Conservation (phyloP, 2,888 invertebrate genomes). For the Linnaemya vulpina region DNA sequence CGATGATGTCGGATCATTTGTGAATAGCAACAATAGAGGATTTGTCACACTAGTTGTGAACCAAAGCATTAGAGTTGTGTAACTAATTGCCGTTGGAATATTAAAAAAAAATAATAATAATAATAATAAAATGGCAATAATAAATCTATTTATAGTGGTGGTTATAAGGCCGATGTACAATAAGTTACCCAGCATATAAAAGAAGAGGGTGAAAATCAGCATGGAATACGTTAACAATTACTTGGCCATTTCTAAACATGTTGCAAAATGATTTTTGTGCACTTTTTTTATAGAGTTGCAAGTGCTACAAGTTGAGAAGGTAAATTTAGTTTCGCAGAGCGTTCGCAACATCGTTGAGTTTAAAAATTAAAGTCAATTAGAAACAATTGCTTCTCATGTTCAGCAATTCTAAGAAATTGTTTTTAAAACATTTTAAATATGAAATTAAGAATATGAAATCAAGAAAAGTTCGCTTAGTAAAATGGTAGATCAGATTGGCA, state of each 20-base stretch:
- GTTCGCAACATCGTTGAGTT: conserved; percentile 10
- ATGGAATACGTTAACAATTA: conserved; percentile 75
- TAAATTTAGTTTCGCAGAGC: background rate
- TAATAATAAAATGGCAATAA: conserved; percentile 15
- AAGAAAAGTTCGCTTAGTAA: no score
- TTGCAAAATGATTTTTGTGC: conserved; percentile 73
- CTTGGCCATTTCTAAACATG: conserved; percentile 79
- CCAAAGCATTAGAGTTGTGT: conserved; percentile 46
- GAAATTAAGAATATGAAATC: no score
- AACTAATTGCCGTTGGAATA: conserved; percentile 61
- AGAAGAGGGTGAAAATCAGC: conserved; percentile 67
- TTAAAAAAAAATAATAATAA: no score
- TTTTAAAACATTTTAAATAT: no score
- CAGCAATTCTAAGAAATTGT: no score
- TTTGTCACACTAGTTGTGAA: conserved; percentile 53
- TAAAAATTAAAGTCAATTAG: background rate
- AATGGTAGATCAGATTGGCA: no score
- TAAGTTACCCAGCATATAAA: conserved; percentile 22
- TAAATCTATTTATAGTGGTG: conserved; percentile 59
- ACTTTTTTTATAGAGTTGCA: conserved; percentile 12
- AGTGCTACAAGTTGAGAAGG: background rate
- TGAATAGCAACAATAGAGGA: conserved; percentile 52
- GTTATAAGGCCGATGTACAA: conserved; percentile 32
- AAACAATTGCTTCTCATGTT: no score
- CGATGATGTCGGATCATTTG: conserved; percentile 44